Percentiles rank a stretch among this genome's conserved stretches.
Evolutionary conservation across 2,888 invertebrate species (phyloP).

Genomic region (Tachystola acroxantha): DNA sequence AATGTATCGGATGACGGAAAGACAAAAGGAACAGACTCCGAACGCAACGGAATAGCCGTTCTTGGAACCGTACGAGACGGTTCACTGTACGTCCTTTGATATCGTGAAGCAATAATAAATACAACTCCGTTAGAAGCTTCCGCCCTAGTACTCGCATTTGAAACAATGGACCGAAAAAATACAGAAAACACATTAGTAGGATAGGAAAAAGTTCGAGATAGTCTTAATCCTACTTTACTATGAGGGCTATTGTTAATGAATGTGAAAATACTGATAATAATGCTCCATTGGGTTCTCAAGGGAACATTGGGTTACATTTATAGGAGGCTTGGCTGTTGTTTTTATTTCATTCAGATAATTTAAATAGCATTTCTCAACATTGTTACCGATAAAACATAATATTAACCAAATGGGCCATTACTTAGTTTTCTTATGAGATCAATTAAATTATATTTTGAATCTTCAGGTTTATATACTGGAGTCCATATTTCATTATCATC

Average conservation of each 20-base stretch:
- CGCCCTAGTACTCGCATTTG: slow-evolving; percentile 4
- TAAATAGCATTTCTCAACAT: neutral
- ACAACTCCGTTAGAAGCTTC: slow-evolving; percentile 23
- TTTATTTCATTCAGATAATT: neutral
- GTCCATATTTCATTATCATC: no score
- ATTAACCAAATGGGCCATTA: no score
- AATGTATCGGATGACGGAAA: slow-evolving; percentile 20
- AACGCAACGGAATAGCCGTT: slow-evolving; percentile 16
- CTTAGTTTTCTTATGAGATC: no score
- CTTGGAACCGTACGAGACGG: slow-evolving; percentile 26
- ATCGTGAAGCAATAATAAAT: slow-evolving; percentile 42
- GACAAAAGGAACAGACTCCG: slow-evolving; percentile 25
- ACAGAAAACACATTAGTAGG: slow-evolving; percentile 12
- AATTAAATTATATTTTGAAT: no score
- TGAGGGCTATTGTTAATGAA: slow-evolving; percentile 7
- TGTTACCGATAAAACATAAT: no score
- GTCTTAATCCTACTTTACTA: slow-evolving; percentile 7
- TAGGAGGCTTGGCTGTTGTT: neutral
- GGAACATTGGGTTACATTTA: slow-evolving; percentile 4
- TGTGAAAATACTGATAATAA: slow-evolving; percentile 9
- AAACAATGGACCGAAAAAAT: slow-evolving; percentile 12
- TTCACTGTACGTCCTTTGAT: slow-evolving; percentile 33
- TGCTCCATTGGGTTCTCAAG: slow-evolving; percentile 7
- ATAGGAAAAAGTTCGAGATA: slow-evolving; percentile 9
- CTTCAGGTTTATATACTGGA: no score